phyloP scores from a whole-genome alignment of 2,113 vertebrate genomes.

The Scomber colias region DNA sequence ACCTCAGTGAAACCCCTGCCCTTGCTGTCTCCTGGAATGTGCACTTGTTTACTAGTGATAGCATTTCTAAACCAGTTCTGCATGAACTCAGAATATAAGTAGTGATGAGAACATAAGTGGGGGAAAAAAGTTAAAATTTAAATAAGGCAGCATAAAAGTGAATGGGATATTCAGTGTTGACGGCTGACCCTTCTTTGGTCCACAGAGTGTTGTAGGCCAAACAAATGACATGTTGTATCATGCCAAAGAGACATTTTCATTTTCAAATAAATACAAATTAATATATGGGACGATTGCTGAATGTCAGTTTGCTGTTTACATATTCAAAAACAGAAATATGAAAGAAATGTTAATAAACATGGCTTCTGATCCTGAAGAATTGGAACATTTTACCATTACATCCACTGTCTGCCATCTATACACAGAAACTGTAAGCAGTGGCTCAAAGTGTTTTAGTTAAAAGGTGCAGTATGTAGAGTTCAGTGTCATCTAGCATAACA shows the following conservation, averaged over 20 bases:
- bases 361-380: constrained; percentile 58
- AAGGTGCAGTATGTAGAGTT: background rate
- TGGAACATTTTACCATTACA: constrained; percentile 20
- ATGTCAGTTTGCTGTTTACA: constrained; percentile 34
- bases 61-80: background rate
- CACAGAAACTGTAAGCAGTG: constrained; percentile 46
- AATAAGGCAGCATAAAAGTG: constrained; percentile 20
- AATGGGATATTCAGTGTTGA: background rate
- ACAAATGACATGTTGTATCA: background rate
- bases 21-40: constrained; percentile 7
- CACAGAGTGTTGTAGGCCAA: constrained; percentile 1
- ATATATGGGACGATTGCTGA: constrained; percentile 38
- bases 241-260: constrained; percentile 33
- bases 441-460: constrained; percentile 38
- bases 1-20: background rate
- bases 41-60: background rate
- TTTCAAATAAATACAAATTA: constrained; percentile 69
- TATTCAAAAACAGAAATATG: background rate
- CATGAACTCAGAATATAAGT: constrained; percentile 1
- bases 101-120: background rate
- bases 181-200: background rate
- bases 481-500: too few species aligned
- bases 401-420: constrained; percentile 29
- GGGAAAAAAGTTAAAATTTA: background rate
- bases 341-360: constrained; percentile 51